These are phyloP conservation scores for Euphonia xanthogaster DNA, from an alignment of 2,797 vertebrate species.

Conservation along the genomic window DNA sequence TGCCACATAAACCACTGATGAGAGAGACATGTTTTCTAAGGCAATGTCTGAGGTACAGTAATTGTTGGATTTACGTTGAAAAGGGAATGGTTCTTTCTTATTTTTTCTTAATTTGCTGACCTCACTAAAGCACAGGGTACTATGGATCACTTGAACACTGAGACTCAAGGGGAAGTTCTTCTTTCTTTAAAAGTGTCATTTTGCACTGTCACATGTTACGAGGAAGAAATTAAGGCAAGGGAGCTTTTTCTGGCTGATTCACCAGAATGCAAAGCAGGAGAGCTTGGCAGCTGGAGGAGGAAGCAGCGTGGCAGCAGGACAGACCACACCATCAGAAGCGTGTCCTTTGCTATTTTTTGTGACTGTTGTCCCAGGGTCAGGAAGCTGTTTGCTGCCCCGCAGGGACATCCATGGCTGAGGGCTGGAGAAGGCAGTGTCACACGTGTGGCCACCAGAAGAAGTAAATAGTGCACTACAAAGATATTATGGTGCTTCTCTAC, in stretches of 20 bases:
- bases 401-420: background rate
- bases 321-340: background rate
- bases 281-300: background rate
- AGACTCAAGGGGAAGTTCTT: constrained; percentile 27
- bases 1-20: background rate
- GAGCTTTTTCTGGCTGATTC: background rate
- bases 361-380: background rate
- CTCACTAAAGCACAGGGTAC: constrained; percentile 63
- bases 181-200: constrained; percentile 26
- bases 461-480: constrained; percentile 57
- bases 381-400: background rate
- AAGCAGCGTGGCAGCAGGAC: background rate
- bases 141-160: constrained; percentile 66
- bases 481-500: constrained; percentile 65
- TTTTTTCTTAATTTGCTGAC: constrained; percentile 1
- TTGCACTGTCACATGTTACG: constrained; percentile 51
- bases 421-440: background rate
- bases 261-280: background rate
- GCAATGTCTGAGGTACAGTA: constrained; percentile 57
- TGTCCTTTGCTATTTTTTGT: background rate
- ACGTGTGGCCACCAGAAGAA: background rate
- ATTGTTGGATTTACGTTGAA: background rate
- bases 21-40: background rate
- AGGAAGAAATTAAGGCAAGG: background rate
- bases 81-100: constrained; percentile 26